Base-by-base conservation (phyloP, 37 sponge, comb jelly and placozoan genomes). In the Tethya wilhelma region DNA sequence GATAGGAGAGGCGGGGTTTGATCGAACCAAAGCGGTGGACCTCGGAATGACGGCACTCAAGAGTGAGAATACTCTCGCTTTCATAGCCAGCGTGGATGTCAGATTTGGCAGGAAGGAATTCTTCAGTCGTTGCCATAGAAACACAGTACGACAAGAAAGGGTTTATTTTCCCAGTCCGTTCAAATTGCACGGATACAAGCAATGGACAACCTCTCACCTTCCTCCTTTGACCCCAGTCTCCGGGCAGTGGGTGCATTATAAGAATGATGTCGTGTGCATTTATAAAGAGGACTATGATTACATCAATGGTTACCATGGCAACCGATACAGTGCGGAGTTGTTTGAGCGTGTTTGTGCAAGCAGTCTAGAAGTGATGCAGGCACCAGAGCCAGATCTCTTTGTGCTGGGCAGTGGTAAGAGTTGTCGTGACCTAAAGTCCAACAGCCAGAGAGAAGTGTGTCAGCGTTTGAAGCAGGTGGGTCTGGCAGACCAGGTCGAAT, bases 151-250 rank as follows among this genome's bases (percentile, higher is more conserved):
- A 26, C 73, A 74, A 5, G 37, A 62, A 28, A 65, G 75, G 37
- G 88, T 76, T 0, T 90, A 90, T 59, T 86, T 90, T 56, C 91
- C 91, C 23, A 60, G 38, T 0, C 45, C 73, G 38, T 90, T 86
- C 78, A 67, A 44, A 66, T 23, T 77, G 49, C 20, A 41, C 7
- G 46, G 68, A 25, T 74, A 70, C 33, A 29, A 58, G 25, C 33
- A 38, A 0, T 45, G 23, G 63, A 25, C 58, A 20, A 4, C 40
- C n/a, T 65, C 32, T 0, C 44, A 46, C 23, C n/a, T 37, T 0
- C 56, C 79, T 7, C 8, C 64, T 38, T 64, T 83, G 34, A 29
- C 39, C 26, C 71, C 66, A 1, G 28, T 62, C 64, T 67, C 29
- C 14, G 91, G 91, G 31, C 64, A 82, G 59, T 90, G 91, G 91